Percentiles rank a stretch among this genome's conserved stretches.
These are phyloP conservation scores for Odontamblyopus rebecca DNA, from an alignment of 2,797 vertebrate species.

Conservation along the genomic window DNA sequence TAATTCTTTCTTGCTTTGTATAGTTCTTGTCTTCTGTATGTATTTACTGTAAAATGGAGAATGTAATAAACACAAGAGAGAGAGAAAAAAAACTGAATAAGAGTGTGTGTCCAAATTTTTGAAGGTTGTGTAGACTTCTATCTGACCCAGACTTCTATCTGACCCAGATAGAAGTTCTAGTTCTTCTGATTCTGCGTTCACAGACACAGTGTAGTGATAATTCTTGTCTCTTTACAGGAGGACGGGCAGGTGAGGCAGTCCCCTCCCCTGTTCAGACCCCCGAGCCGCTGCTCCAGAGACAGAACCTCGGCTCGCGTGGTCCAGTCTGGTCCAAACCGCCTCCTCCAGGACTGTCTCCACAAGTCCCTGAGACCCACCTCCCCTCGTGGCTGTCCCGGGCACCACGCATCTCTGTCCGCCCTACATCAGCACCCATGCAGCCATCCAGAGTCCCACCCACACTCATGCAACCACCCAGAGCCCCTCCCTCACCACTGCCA, in stretches of 20 bases:
- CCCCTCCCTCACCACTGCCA: constrained; percentile 23
- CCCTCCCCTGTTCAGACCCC: constrained; percentile 67
- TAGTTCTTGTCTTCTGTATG: too few species aligned
- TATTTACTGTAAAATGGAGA: too few species aligned
- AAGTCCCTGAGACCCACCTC: constrained; percentile 41
- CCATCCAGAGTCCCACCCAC: constrained; percentile 24
- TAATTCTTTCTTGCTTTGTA: too few species aligned
- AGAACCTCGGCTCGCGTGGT: constrained; percentile 72
- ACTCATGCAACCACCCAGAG: constrained; percentile 16
- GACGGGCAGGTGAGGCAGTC: constrained; percentile 75
- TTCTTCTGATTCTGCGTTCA: not conserved
- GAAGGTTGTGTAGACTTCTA: too few species aligned
- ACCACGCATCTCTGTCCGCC: constrained; percentile 46
- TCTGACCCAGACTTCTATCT: too few species aligned
- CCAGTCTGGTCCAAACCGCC: constrained; percentile 71
- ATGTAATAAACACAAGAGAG: too few species aligned
- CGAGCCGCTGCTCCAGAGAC: constrained; percentile 51
- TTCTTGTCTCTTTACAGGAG: constrained; percentile 69
- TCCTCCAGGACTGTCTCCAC: constrained; percentile 63
- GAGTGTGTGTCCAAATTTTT: too few species aligned
- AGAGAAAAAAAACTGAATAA: too few species aligned
- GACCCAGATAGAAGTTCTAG: too few species aligned
- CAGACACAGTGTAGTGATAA: not conserved
- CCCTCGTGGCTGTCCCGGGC: constrained; percentile 16
- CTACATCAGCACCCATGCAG: constrained; percentile 52